phyloP scores from a whole-genome alignment of 2,888 invertebrate species.

The Pollenia labialis region DNA sequence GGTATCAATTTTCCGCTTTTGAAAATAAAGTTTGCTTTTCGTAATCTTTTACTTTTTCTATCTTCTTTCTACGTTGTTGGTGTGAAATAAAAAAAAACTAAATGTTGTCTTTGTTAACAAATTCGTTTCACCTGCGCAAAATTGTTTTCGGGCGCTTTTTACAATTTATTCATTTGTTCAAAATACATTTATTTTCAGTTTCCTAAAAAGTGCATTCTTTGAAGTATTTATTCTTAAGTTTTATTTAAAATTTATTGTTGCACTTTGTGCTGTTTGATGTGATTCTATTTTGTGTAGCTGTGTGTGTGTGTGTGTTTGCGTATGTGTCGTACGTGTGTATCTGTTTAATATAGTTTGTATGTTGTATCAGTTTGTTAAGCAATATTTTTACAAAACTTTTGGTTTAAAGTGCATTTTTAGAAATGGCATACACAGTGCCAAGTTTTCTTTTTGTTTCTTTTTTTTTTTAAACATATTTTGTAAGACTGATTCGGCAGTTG shows the following conservation, averaged over 20 bases:
- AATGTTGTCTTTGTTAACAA: conserved; percentile 49
- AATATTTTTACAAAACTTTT: conserved; percentile 49
- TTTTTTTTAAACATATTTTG: background rate
- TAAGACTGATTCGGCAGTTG: conserved; percentile 6
- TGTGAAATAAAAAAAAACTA: conserved; percentile 5
- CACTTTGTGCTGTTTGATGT: conserved; percentile 60
- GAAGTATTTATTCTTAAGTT: conserved; percentile 55
- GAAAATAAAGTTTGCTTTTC: conserved; percentile 40
- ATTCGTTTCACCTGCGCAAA: conserved; percentile 55
- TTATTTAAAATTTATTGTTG: conserved; percentile 67
- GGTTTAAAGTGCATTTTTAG: conserved; percentile 63
- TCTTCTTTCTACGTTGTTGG: background rate
- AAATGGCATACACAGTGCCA: conserved; percentile 46
- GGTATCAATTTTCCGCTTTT: conserved; percentile 65
- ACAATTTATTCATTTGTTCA: conserved; percentile 10
- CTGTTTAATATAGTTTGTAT: conserved; percentile 3
- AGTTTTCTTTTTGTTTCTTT: conserved; percentile 30
- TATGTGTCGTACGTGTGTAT: conserved; percentile 29
- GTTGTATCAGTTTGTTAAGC: conserved; percentile 49
- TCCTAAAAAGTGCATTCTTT: conserved; percentile 45
- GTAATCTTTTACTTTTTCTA: conserved; percentile 11
- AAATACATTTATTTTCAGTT: conserved; percentile 10
- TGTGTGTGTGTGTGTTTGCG: conserved; percentile 28
- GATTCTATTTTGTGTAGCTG: conserved; percentile 4
- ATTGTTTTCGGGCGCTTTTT: conserved; percentile 43